These are phyloP conservation scores for Mesoligia furuncula DNA, from an alignment of 2,888 invertebrate genomes.

Conservation along the genomic window DNA sequence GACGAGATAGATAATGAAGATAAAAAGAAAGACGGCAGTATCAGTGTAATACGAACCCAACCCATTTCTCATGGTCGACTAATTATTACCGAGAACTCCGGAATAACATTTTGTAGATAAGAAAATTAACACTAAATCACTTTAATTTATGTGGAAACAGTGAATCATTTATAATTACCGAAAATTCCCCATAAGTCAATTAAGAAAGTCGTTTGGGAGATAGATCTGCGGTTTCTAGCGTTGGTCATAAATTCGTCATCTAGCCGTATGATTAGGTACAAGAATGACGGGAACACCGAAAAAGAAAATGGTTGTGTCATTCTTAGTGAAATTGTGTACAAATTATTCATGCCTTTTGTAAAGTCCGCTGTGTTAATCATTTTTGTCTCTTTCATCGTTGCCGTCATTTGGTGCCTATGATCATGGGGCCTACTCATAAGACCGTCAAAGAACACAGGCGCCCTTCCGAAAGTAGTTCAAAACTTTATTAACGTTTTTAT, in stretches of 20 bases:
- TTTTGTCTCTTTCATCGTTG: background rate
- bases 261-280: background rate
- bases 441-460: background rate
- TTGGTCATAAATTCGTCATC: conserved; percentile 20
- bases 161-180: conserved; percentile 55
- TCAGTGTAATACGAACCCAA: conserved; percentile 9
- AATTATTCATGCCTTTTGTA: background rate
- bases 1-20: conserved; percentile 6
- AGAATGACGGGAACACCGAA: conserved; percentile 1
- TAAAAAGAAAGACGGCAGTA: conserved; percentile 21
- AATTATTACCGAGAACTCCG: conserved; percentile 33
- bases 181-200: conserved; percentile 28
- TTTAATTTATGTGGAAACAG: conserved; percentile 27
- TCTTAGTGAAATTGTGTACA: background rate
- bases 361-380: background rate
- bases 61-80: conserved; percentile 37
- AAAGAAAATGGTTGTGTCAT: background rate
- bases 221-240: conserved; percentile 12
- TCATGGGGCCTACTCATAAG: background rate
- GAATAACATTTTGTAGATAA: conserved; percentile 47
- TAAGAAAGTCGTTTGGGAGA: conserved; percentile 33
- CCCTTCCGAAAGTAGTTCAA: background rate
- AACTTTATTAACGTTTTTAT: background rate
- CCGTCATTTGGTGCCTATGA: background rate
- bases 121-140: conserved; percentile 37